These are phyloP conservation scores for Catajapyx aquilonaris DNA, from an alignment of 1,140 invertebrate genomes.

Conservation along the genomic window DNA sequence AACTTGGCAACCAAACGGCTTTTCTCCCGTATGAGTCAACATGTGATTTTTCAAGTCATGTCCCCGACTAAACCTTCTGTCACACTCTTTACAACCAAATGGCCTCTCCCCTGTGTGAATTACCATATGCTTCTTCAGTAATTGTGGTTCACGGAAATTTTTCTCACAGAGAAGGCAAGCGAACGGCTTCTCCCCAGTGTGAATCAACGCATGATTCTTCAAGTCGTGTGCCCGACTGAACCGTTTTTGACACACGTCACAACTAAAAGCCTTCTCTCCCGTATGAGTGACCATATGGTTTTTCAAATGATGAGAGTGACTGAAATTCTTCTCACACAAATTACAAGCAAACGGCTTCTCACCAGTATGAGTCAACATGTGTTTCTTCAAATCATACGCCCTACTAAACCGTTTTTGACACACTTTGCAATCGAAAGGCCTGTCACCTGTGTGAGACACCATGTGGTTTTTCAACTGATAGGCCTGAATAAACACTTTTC, in stretches of 20 bases:
- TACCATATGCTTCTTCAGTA: no score
- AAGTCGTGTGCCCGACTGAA: neutral
- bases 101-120: no score
- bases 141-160: neutral
- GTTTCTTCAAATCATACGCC: neutral
- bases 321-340: slow-evolving; percentile 1
- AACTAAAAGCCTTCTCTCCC: neutral
- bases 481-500: no score
- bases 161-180: slow-evolving; percentile 3
- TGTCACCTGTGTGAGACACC: slow-evolving; percentile 6
- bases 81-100: slow-evolving; percentile 5
- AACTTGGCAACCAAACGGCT: no score
- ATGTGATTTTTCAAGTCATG: no score
- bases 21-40: no score
- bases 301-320: neutral
- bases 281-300: neutral
- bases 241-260: neutral
- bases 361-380: slow-evolving; percentile 5
- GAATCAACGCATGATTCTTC: neutral
- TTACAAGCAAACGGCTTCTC: slow-evolving; percentile 5
- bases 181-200: slow-evolving; percentile 4
- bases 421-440: slow-evolving; percentile 5
- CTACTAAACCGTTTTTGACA: slow-evolving; percentile 5
- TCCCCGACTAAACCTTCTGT: slow-evolving; percentile 7
- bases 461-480: slow-evolving; percentile 2